Evolutionary conservation across 2,888 invertebrate genomes (phyloP).

Genomic region (Choristoneura rosaceana): DNA sequence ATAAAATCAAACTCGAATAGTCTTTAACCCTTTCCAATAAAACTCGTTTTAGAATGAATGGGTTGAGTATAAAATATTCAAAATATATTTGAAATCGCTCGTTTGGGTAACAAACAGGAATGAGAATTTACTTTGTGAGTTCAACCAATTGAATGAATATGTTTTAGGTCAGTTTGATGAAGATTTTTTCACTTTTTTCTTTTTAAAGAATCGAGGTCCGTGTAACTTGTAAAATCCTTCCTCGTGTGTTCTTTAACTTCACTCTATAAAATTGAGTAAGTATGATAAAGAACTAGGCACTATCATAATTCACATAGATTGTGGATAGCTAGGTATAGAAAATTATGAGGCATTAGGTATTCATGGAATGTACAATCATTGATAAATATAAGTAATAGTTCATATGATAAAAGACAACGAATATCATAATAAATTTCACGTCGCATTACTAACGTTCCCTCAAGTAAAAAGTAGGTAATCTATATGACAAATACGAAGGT

Average conservation of each 20-base stretch:
- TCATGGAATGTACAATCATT: constrained; percentile 4
- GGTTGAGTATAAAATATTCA: constrained; percentile 49
- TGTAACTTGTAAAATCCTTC: background rate
- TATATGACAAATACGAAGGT: constrained; percentile 76
- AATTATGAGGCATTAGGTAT: background rate
- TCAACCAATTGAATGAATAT: constrained; percentile 4
- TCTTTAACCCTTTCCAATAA: constrained; percentile 51
- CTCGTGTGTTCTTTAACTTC: background rate
- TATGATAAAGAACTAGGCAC: too few relatives aligned
- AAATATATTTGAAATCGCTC: constrained; percentile 55
- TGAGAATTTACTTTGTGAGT: constrained; percentile 57
- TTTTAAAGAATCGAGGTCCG: constrained; percentile 30
- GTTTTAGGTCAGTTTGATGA: constrained; percentile 55
- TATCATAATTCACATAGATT: too few relatives aligned
- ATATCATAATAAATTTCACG: constrained; percentile 56
- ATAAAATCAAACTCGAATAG: constrained; percentile 54
- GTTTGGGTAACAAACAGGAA: constrained; percentile 57
- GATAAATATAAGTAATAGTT: constrained; percentile 9
- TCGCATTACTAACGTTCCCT: constrained; percentile 49
- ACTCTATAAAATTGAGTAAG: too few relatives aligned
- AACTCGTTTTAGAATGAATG: constrained; percentile 50
- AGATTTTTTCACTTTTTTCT: constrained; percentile 50
- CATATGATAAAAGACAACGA: constrained; percentile 37
- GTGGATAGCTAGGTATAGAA: background rate
- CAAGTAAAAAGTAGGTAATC: constrained; percentile 75